Percentiles rank a stretch among this genome's conserved stretches.
phyloP scores from a whole-genome alignment of 1,140 invertebrate species.

The Trichomalopsis sarcophagae region DNA sequence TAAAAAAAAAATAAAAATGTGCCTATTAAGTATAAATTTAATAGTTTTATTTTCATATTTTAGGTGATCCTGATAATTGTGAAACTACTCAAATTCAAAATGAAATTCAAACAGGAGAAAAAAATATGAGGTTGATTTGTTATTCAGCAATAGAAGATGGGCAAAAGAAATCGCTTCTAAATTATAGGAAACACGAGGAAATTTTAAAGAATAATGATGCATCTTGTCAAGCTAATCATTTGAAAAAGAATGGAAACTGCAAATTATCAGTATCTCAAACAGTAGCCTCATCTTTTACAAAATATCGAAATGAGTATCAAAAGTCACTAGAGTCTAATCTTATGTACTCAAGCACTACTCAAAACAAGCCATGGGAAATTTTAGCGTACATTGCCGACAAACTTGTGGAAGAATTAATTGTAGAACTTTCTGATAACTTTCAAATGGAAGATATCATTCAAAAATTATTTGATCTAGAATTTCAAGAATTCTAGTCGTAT shows the following conservation, averaged over 20 bases:
- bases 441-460: slow-evolving; percentile 69
- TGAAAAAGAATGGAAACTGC: slow-evolving; percentile 17
- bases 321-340: slow-evolving; percentile 59
- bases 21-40: not conserved
- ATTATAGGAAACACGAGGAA: not conserved
- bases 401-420: slow-evolving; percentile 68
- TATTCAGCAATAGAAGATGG: slow-evolving; percentile 54
- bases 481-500: slow-evolving; percentile 65
- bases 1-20: not conserved
- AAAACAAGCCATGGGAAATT: slow-evolving; percentile 71
- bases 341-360: slow-evolving; percentile 69
- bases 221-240: slow-evolving; percentile 60
- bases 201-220: slow-evolving; percentile 55
- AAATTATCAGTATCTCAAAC: slow-evolving; percentile 57
- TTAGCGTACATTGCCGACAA: slow-evolving; percentile 72
- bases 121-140: slow-evolving; percentile 65
- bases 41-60: not conserved
- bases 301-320: slow-evolving; percentile 64
- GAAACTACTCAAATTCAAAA: slow-evolving; percentile 31
- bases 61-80: not conserved
- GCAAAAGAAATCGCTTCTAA: slow-evolving; percentile 5
- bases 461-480: slow-evolving; percentile 70
- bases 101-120: slow-evolving; percentile 35
- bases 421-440: slow-evolving; percentile 68
- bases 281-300: slow-evolving; percentile 53